Base-by-base conservation (phyloP, 1,140 invertebrate genomes). In the Pectinophora gossypiella region DNA sequence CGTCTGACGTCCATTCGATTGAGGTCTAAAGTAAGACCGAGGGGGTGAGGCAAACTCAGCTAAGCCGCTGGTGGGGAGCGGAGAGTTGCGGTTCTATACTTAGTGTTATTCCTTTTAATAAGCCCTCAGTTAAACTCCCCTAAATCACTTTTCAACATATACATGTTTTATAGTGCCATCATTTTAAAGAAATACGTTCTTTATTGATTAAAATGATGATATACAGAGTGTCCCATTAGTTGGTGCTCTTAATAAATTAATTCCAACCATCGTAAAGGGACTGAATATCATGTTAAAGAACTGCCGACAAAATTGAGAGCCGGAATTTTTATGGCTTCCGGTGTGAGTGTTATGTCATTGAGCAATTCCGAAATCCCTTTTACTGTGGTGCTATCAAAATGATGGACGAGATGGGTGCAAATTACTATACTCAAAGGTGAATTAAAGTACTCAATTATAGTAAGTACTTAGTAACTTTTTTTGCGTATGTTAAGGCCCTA, bases 231-330 rank as follows among this genome's bases (percentile, higher is more conserved):
- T 45, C 48, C 45, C 59, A 43, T 56, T 54, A 61, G 48, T 56
- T 48, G 46, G 48, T 52, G 54, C 40, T 54, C 59, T 53, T 63
- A 71, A 68, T 64, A 71, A 71, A 69, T 68, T 69, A 66, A 69
- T 69, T 58, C 38, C 46, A 40, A 35, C 35, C 20, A 43, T 49
- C 16, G 19, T 42, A 56, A 56, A 55, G 46, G 55, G 51, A 38
- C 54, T 43, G 47, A 61, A 32, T 19, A 49, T 48, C 50, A 20
- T 55, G 49, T 51, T 19, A 59, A 55, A 67, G 56, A 57, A 59
- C 21, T 44, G 61, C 56, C 61, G 55, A 65, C 50, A 56, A 54
- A 60, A 68, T 64, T 65, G 46, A 57, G 59, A 58, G 45, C 57
- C 50, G 36, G 40, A 49, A 61, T 36, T 69, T 68, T 72, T 68